These are phyloP conservation scores for Camelus dromedarius DNA, from an alignment of 2,113 vertebrate genomes.

Conservation along the genomic window DNA sequence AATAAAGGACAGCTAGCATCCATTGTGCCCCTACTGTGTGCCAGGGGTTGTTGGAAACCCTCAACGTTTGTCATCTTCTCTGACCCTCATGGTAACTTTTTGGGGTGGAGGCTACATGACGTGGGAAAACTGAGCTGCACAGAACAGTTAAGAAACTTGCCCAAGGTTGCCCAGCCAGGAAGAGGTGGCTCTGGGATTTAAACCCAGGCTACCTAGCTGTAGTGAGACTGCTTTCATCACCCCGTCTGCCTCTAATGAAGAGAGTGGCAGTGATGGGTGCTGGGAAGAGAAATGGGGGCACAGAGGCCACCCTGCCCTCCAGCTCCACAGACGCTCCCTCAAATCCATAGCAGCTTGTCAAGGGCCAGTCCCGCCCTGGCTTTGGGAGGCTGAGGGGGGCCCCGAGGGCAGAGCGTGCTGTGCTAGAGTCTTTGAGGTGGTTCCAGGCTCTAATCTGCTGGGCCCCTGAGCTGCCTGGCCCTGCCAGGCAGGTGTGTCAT, in stretches of 20 bases:
- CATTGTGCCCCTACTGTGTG: not conserved
- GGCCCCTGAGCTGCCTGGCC: not conserved
- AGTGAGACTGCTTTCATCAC: not conserved
- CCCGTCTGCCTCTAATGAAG: not conserved
- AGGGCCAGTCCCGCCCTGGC: accelerated
- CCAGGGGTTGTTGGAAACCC: not conserved
- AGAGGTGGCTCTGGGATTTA: not conserved
- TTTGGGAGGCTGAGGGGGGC: not conserved
- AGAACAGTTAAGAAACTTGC: not conserved
- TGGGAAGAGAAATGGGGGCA: not conserved
- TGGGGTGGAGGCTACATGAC: too few relatives aligned
- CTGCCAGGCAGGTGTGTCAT: conserved; percentile 7
- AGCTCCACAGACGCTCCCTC: accelerated
- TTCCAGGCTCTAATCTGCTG: not conserved
- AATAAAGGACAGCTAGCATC: not conserved
- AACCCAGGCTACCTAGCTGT: not conserved
- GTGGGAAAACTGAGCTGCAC: not conserved
- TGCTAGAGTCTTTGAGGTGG: not conserved
- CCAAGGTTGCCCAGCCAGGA: not conserved
- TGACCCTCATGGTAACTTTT: not conserved
- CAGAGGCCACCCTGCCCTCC: not conserved
- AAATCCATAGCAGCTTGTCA: not conserved
- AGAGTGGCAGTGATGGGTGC: not conserved
- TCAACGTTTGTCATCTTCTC: not conserved
- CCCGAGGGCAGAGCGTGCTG: not conserved